Evolutionary conservation across 1,140 invertebrate species (phyloP).

Genomic region (Hycleus cichorii): DNA sequence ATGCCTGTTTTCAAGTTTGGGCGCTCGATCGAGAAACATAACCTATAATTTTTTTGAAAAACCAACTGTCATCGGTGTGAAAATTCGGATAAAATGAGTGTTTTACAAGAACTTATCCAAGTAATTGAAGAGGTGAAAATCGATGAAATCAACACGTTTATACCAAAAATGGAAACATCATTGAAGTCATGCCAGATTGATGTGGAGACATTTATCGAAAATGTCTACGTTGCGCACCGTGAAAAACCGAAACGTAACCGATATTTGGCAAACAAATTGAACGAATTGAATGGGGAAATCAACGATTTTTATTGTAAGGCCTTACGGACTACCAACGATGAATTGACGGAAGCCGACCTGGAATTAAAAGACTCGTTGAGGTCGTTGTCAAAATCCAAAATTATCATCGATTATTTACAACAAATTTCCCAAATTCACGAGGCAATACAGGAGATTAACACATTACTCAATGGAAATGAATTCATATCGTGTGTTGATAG

Average conservation of each 20-base stretch:
- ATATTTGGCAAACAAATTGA: constrained; percentile 43
- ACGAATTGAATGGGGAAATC: constrained; percentile 45
- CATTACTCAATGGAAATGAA: constrained; percentile 42
- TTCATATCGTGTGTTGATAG: constrained; percentile 45
- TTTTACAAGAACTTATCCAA: no score
- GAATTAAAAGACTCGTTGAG: constrained; percentile 48
- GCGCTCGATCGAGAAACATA: no score
- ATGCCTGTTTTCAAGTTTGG: no score
- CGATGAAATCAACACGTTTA: no score
- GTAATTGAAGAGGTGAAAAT: no score
- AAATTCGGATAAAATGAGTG: no score
- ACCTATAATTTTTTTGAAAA: no score
- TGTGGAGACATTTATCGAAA: constrained; percentile 20
- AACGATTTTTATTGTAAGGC: constrained; percentile 45
- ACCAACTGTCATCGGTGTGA: no score
- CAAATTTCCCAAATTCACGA: constrained; percentile 47
- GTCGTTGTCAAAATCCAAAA: constrained; percentile 46
- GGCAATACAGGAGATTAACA: constrained; percentile 44
- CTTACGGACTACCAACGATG: constrained; percentile 45
- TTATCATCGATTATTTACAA: constrained; percentile 44
- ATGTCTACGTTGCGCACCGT: constrained; percentile 48
- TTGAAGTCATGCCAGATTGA: no score
- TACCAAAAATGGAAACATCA: no score
- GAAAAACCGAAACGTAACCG: constrained; percentile 46
- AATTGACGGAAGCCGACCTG: constrained; percentile 48